These are phyloP conservation scores for Orthosia cruda DNA, from an alignment of 2,888 invertebrate species.

Conservation along the genomic window DNA sequence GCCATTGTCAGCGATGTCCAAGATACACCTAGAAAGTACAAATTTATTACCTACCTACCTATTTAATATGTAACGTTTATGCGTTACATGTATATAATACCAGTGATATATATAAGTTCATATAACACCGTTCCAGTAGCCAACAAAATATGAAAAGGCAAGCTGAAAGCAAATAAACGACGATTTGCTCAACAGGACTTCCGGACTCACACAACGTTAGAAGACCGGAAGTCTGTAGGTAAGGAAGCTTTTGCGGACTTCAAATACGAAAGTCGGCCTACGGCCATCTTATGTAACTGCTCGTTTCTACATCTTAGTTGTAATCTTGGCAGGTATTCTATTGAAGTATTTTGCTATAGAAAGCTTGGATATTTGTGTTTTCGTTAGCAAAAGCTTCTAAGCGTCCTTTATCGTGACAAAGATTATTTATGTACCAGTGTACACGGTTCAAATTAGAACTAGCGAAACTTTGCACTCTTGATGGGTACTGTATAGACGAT, in stretches of 20 bases:
- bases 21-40: no score
- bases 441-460: no score
- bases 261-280: conserved; percentile 45
- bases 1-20: no score
- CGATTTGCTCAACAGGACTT: conserved; percentile 58
- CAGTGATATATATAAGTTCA: not conserved
- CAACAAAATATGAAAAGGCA: conserved; percentile 48
- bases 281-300: conserved; percentile 23
- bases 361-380: not conserved
- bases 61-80: no score
- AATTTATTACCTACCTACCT: no score
- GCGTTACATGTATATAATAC: not conserved
- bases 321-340: not conserved
- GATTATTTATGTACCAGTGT: no score
- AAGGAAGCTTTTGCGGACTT: conserved; percentile 53
- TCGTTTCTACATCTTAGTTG: conserved; percentile 6
- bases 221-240: conserved; percentile 59
- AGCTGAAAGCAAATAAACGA: conserved; percentile 57
- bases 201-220: conserved; percentile 60
- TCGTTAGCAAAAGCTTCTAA: no score
- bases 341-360: not conserved
- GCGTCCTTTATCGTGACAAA: no score
- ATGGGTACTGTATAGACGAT: no score
- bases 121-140: conserved; percentile 10
- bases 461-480: no score